These are phyloP conservation scores for Urocitellus parryii DNA, from an alignment of 2,113 vertebrate species.

Conservation along the genomic window DNA sequence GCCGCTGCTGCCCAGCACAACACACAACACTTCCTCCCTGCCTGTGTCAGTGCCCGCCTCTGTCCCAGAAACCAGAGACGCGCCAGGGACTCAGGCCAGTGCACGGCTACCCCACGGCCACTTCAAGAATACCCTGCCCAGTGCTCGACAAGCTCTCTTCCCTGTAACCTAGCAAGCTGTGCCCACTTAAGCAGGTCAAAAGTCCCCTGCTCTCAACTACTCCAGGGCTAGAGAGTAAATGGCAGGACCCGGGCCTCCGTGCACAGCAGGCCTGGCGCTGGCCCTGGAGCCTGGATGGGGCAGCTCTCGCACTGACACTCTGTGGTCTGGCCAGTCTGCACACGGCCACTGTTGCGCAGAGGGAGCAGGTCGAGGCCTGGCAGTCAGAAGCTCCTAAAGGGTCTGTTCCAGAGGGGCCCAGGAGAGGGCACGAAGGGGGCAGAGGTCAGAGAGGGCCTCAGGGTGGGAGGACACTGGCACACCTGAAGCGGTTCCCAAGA, in stretches of 20 bases:
- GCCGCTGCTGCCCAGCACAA: neutral
- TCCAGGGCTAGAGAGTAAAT: neutral
- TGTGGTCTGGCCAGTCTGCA: neutral
- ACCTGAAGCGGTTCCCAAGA: neutral
- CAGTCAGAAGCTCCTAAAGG: neutral
- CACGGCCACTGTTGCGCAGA: too few relatives aligned
- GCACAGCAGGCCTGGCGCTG: neutral
- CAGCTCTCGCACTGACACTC: fast-evolving
- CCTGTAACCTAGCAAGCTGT: neutral
- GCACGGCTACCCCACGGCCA: too few relatives aligned
- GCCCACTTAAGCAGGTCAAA: fast-evolving
- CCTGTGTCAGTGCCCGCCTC: neutral
- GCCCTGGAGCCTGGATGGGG: neutral
- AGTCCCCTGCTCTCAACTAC: neutral
- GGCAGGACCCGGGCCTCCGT: fast-evolving
- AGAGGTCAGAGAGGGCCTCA: neutral
- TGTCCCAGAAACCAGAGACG: neutral
- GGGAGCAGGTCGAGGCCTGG: fast-evolving
- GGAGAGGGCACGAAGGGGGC: neutral
- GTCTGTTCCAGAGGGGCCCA: fast-evolving
- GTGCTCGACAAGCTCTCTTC: fast-evolving
- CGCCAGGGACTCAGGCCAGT: fast-evolving
- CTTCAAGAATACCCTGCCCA: fast-evolving
- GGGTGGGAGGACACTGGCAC: neutral
- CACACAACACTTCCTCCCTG: neutral